phyloP scores from a whole-genome alignment of 2,888 invertebrate species.

The Harmothoe impar region DNA sequence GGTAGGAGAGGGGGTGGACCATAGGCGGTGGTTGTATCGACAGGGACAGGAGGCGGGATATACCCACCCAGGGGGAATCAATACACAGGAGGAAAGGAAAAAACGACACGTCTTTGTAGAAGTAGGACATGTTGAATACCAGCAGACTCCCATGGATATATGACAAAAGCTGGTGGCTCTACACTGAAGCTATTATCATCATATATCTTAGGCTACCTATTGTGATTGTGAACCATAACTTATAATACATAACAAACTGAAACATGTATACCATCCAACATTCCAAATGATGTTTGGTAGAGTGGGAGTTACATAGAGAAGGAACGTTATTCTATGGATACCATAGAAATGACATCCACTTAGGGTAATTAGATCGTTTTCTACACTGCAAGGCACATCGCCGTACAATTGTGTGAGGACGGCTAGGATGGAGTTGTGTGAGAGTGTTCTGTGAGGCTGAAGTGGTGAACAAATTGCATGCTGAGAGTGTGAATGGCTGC shows the following conservation, averaged over 20 bases:
- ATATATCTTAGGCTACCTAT: no score
- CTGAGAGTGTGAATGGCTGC: not conserved
- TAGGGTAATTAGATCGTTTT: not conserved
- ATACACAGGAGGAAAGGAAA: not conserved
- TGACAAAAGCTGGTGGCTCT: no score
- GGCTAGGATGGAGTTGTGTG: not conserved
- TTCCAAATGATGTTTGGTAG: no score
- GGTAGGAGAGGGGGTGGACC: not conserved
- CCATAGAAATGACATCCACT: not conserved
- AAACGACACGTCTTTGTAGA: conserved; percentile 3
- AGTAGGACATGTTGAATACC: conserved; percentile 30
- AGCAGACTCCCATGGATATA: not conserved
- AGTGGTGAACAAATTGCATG: conserved; percentile 4
- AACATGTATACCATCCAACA: no score
- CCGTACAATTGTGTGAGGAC: not conserved
- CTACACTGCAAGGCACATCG: not conserved
- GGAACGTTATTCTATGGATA: not conserved
- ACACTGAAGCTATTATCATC: no score
- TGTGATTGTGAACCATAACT: no score
- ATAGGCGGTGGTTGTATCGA: conserved; percentile 18
- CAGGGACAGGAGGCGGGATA: not conserved
- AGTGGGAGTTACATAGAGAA: no score
- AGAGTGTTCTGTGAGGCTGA: not conserved
- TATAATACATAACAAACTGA: no score
- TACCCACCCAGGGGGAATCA: not conserved